Conservation (phyloP, 64 coral and sea anemone species). For the Actinia tenebrosa region DNA sequence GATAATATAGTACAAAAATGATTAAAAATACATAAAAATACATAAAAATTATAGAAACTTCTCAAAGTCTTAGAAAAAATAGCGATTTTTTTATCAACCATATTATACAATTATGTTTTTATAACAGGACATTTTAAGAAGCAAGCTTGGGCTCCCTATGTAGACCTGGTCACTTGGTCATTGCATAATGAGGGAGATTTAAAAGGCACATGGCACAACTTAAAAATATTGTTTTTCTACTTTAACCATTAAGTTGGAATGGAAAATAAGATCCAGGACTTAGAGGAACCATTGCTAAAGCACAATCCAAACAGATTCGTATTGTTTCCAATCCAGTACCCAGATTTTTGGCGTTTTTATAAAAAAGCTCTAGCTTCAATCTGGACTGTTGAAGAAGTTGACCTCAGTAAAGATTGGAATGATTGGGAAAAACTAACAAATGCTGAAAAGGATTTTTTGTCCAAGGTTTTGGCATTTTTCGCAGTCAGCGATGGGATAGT, state of each 20-base stretch:
- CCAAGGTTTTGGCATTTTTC: slow-evolving; percentile 71
- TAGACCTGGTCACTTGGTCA: slow-evolving; percentile 10
- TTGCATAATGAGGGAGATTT: slow-evolving; percentile 16
- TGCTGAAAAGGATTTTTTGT: slow-evolving; percentile 56
- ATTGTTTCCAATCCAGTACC: slow-evolving; percentile 61
- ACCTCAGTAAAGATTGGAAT: slow-evolving; percentile 34
- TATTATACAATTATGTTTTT: too few species aligned
- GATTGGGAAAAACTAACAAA: slow-evolving; percentile 55
- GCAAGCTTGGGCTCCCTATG: too few species aligned
- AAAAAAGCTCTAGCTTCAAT: slow-evolving; percentile 72
- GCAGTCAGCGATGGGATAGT: slow-evolving; percentile 82
- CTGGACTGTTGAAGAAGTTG: slow-evolving; percentile 85
- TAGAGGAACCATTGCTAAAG: slow-evolving; percentile 56
- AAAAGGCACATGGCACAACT: background rate
- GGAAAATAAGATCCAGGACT: background rate
- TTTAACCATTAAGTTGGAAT: background rate
- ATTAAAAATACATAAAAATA: too few species aligned
- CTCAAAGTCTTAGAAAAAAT: too few species aligned
- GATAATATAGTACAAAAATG: too few species aligned
- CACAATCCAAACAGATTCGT: slow-evolving; percentile 70
- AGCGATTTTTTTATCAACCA: too few species aligned
- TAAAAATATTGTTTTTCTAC: background rate
- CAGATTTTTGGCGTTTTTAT: slow-evolving; percentile 73
- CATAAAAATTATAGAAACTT: too few species aligned
- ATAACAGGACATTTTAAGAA: too few species aligned